Evolutionary conservation across 1,140 invertebrate species (phyloP).

Genomic region (Pseudomyrmex sp.): DNA sequence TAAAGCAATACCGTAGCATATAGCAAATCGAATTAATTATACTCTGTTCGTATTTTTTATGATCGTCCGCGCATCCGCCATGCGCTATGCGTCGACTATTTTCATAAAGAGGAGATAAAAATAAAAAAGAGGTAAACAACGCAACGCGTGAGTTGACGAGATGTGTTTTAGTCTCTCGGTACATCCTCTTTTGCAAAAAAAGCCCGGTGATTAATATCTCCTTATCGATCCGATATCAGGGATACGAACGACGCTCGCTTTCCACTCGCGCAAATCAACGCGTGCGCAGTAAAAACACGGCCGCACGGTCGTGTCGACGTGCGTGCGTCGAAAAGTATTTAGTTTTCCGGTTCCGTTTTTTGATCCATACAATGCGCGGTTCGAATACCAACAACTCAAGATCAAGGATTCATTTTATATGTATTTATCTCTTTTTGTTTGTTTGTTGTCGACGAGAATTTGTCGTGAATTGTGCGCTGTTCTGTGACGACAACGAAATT

Average conservation of each 20-base stretch:
- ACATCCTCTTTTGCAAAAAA: constrained; percentile 20
- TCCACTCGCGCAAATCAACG: constrained; percentile 2
- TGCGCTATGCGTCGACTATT: constrained; percentile 49
- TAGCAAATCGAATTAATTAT: constrained; percentile 74
- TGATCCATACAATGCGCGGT: background rate
- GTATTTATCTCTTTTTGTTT: constrained; percentile 19
- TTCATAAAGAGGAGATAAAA: background rate
- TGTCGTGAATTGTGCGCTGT: constrained; percentile 56
- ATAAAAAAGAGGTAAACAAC: background rate
- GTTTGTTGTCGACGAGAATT: constrained; percentile 53
- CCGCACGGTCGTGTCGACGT: constrained; percentile 27
- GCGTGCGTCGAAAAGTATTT: constrained; percentile 2
- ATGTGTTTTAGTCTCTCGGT: constrained; percentile 22
- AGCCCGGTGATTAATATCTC: constrained; percentile 55
- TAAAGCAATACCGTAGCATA: constrained; percentile 82
- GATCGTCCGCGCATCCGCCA: constrained; percentile 62
- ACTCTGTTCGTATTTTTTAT: constrained; percentile 67
- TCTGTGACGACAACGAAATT: constrained; percentile 51
- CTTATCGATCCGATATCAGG: constrained; percentile 43
- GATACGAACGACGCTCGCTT: constrained; percentile 4
- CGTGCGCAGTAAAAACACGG: constrained; percentile 31
- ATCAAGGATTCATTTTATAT: constrained; percentile 3
- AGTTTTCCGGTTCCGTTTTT: constrained; percentile 39
- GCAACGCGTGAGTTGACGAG: background rate
- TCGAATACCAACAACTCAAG: background rate